Conservation (phyloP, 2,888 invertebrate species). For the Mimas tiliae region DNA sequence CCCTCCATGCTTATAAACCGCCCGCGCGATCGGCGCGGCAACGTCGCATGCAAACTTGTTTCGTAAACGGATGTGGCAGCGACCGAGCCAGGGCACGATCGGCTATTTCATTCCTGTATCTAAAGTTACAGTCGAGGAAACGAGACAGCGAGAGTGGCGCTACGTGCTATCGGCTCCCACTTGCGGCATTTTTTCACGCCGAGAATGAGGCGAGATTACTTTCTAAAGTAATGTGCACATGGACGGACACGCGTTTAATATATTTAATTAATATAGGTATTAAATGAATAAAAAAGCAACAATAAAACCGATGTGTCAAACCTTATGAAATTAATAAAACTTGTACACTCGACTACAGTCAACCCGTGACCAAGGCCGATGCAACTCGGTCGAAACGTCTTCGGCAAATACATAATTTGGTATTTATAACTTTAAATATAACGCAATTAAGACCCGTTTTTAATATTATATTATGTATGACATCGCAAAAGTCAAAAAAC, state of each 20-base stretch:
- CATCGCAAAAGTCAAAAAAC: no score
- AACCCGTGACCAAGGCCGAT: no score
- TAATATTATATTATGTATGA: no score
- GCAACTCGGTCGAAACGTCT: no score
- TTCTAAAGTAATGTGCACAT: constrained; percentile 73
- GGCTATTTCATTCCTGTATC: constrained; percentile 58
- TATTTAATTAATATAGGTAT: no score
- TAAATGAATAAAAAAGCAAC: no score
- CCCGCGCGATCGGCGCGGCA: constrained; percentile 81
- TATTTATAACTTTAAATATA: no score
- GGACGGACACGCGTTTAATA: not conserved
- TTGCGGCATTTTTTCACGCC: constrained; percentile 87
- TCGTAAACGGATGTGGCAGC: constrained; percentile 89
- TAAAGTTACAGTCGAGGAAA: constrained; percentile 46
- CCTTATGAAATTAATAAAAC: no score
- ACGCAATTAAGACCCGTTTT: no score
- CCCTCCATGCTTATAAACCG: constrained; percentile 69
- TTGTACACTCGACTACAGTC: no score
- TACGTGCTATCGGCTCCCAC: constrained; percentile 85
- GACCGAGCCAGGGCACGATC: constrained; percentile 75
- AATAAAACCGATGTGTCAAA: no score
- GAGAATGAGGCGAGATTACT: constrained; percentile 88
- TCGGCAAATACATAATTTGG: no score
- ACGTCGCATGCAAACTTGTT: constrained; percentile 87
- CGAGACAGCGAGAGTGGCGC: constrained; percentile 79